Percentiles rank a stretch among this genome's conserved stretches.
Evolutionary conservation across 2,113 vertebrate genomes (phyloP).

Genomic region (Leuciscus idus): DNA sequence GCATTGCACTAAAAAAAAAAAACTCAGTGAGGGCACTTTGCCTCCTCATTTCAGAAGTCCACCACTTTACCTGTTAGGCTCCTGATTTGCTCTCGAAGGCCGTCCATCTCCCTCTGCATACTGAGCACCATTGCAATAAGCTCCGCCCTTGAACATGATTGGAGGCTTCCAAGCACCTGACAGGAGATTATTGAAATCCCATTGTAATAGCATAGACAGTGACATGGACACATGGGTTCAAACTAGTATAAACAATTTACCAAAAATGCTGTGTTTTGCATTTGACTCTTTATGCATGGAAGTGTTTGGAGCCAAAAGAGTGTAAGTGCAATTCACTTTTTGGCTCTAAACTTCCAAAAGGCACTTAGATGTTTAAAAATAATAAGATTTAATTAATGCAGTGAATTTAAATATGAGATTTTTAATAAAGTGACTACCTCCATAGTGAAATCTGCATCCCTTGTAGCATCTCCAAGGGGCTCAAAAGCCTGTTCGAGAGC

Average conservation of each 20-base stretch:
- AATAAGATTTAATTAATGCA: slow-evolving; percentile 2
- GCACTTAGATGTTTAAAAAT: not conserved
- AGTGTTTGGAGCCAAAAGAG: not conserved
- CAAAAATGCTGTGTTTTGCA: not conserved
- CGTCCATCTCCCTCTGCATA: slow-evolving; percentile 64
- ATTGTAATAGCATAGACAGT: not conserved
- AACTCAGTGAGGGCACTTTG: not conserved
- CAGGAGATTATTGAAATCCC: slow-evolving; percentile 24
- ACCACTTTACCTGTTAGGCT: slow-evolving; percentile 58
- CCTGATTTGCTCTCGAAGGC: slow-evolving; percentile 64
- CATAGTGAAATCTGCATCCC: slow-evolving; percentile 48
- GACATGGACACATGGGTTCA: slow-evolving; percentile 4
- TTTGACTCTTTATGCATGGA: slow-evolving; percentile 6
- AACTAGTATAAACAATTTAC: not conserved
- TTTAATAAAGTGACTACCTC: slow-evolving; percentile 40
- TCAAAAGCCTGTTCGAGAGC: slow-evolving; percentile 51
- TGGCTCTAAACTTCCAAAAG: not conserved
- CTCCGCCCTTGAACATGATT: slow-evolving; percentile 58
- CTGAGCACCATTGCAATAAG: slow-evolving; percentile 64
- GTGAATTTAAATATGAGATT: not conserved
- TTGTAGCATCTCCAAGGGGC: slow-evolving; percentile 28
- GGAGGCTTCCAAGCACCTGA: slow-evolving; percentile 56
- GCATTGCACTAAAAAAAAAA: not conserved
- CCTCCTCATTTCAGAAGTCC: not conserved
- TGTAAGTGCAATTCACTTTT: not conserved